These are phyloP conservation scores for Dimorphilus gyrociliatus DNA, from an alignment of 2,888 invertebrate species.

Conservation along the genomic window DNA sequence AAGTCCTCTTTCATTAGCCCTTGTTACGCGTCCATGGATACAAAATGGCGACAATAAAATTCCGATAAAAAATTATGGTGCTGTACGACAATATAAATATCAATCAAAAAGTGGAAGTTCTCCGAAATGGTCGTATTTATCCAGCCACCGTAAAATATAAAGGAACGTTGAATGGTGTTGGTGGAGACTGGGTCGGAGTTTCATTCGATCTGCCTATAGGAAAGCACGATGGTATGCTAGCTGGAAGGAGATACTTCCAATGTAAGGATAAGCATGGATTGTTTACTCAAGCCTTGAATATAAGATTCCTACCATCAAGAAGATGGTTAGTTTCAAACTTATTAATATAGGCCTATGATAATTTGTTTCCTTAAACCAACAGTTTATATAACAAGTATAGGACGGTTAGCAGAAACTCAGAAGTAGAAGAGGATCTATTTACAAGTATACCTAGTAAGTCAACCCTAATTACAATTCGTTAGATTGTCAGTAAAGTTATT, in stretches of 20 bases:
- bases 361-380: too few species aligned
- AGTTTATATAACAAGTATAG: slow-evolving; percentile 22
- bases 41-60: too few species aligned
- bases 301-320: slow-evolving; percentile 24
- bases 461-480: neutral
- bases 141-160: slow-evolving; percentile 27
- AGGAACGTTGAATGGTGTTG: slow-evolving; percentile 21
- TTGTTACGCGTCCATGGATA: too few species aligned
- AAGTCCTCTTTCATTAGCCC: too few species aligned
- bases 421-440: slow-evolving; percentile 19
- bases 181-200: slow-evolving; percentile 34
- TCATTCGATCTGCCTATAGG: slow-evolving; percentile 27
- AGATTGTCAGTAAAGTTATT: neutral
- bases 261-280: slow-evolving; percentile 22
- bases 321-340: slow-evolving; percentile 23
- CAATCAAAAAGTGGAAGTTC: slow-evolving; percentile 27
- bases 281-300: slow-evolving; percentile 25
- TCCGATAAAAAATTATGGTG: slow-evolving; percentile 25
- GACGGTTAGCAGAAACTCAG: slow-evolving; percentile 10
- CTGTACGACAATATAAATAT: slow-evolving; percentile 24
- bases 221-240: slow-evolving; percentile 26
- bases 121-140: slow-evolving; percentile 14
- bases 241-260: slow-evolving; percentile 28
- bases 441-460: slow-evolving; percentile 14
- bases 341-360: too few species aligned